Evolutionary conservation across 2,113 vertebrate species (phyloP), one percentile per base, ranked within the genome.

Genomic region (Syngnathus typhle): DNA sequence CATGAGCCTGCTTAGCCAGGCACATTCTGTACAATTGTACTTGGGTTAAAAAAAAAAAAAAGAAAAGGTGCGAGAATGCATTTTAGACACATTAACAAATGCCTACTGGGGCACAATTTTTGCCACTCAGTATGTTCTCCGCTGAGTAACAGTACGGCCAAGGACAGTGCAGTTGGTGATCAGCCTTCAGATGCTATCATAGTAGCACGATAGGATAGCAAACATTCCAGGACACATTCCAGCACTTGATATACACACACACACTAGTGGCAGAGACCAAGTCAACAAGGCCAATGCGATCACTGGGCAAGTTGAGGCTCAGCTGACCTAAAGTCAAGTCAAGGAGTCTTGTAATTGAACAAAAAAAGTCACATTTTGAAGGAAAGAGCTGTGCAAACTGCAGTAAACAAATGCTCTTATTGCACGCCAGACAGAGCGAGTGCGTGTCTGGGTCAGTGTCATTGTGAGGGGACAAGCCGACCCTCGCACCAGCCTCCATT

Each of bases 1-100:
- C 77, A 18, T 78, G 74, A 60, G 46, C 68, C 60, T 68, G 76
- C 72, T 78, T 85, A 87, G 69, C 74, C 76, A 71, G 73, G 68
- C 75, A 72, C 70, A 80, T 82, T 74, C 65, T 70, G 71, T 69
- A 84, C 70, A 75, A 73, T 72, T 68, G 64, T 84, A 84, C 65
- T 67, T 74, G 39, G 79, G 79, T 79, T 63, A 68, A 69, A 81
- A 70, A 49, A 52, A 32, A 60, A 59, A 36, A 51, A 32, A 49
- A 52, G 49, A 49, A 55, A 81, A 80, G 79, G 77, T 81, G 78
- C 21, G 64, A 60, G 6, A 61, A 64, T 80, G 10, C 41, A 76
- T 73, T 80, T 70, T 21, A 67, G 39, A 72, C 74, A 67, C 52
- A 1, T 2, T 21, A 56, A 59, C 59, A 69, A 71, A 15, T 23